These are phyloP conservation scores for Matsumurasca onukii DNA, from an alignment of 1,140 invertebrate species.

Conservation along the genomic window DNA sequence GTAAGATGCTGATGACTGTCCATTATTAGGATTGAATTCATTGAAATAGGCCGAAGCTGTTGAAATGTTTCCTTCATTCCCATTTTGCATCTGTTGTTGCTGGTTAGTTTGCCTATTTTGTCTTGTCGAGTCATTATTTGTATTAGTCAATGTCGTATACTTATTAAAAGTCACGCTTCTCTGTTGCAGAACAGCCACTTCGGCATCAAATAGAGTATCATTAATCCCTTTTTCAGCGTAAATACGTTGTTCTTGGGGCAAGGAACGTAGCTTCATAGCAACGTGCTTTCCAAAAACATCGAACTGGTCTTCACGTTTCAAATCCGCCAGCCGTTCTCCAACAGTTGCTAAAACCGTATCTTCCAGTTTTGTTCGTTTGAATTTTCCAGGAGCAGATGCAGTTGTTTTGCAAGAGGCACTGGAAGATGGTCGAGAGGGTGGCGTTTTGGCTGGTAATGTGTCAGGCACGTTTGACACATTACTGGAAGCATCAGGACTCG, in stretches of 20 bases:
- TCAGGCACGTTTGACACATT: not conserved
- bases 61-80: too few species aligned
- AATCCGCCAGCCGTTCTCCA: slow-evolving; percentile 10
- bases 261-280: slow-evolving; percentile 15
- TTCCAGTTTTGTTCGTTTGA: slow-evolving; percentile 17
- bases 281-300: slow-evolving; percentile 19
- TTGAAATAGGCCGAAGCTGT: too few species aligned
- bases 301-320: slow-evolving; percentile 24
- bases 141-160: too few species aligned
- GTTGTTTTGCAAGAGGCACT: not conserved
- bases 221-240: slow-evolving; percentile 22
- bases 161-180: slow-evolving; percentile 6
- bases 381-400: not conserved
- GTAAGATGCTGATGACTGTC: too few species aligned
- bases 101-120: too few species aligned
- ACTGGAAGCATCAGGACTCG: not conserved
- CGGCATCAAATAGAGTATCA: slow-evolving; percentile 18
- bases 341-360: slow-evolving; percentile 19
- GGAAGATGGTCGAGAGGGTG: slow-evolving; percentile 18
- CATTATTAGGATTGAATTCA: too few species aligned
- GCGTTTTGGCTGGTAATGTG: slow-evolving; percentile 7
- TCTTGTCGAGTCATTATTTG: too few species aligned
- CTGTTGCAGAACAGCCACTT: slow-evolving; percentile 14
- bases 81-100: too few species aligned
- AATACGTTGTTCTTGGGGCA: slow-evolving; percentile 19